Evolutionary conservation across 2,888 invertebrate species (phyloP), one percentile per base, ranked within the genome.

Genomic region (Diadromus collaris): DNA sequence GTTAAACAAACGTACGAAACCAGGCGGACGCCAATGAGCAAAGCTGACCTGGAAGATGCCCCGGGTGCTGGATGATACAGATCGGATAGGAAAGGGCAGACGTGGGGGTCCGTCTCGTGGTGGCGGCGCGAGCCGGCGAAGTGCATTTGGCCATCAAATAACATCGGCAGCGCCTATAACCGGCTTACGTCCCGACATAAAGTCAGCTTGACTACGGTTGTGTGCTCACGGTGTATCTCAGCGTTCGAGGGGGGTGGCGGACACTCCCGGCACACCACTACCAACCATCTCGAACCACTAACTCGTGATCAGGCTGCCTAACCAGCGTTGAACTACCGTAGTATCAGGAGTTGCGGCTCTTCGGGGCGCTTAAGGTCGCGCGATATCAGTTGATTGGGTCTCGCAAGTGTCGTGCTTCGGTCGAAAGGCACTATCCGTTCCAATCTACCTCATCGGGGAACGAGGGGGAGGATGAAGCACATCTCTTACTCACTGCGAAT

Each of bases 111-210:
- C 85, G 85, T 85, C 83, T 87, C 83, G 81, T 84, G 83, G 56
- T 27, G 69, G 44, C 67, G 58, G 70, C 65, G 38, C 38, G 29
- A 60, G 54, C 63, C 41, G 85, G 85, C 84, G 86, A 86, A 91
- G 90, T 90, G 90, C 90, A 91, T 90, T 91, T 90, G 89, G 90
- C 90, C 90, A 91, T 91, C 90, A 90, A 91, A 91, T 90, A 90
- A 90, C 90, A 90, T 90, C 87, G 90, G 90, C 88, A 89, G 88
- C 86, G 88, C 88, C 90, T 89, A 90, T 91, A 91, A 91, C 90
- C 90, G 88, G 90, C 90, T 91, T 90, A 90, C 87, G 89, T 86
- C 85, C 89, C 84, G 86, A 89, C 90, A 90, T 90, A 90, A 90
- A 90, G 86, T 89, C 88, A 86, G 88, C 89, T 90, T 87, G 88